A percentile compares a stretch with the other conserved stretches of the same genome.
phyloP scores from a whole-genome alignment of 2,888 invertebrate species.

The Crossocerus cetratus region DNA sequence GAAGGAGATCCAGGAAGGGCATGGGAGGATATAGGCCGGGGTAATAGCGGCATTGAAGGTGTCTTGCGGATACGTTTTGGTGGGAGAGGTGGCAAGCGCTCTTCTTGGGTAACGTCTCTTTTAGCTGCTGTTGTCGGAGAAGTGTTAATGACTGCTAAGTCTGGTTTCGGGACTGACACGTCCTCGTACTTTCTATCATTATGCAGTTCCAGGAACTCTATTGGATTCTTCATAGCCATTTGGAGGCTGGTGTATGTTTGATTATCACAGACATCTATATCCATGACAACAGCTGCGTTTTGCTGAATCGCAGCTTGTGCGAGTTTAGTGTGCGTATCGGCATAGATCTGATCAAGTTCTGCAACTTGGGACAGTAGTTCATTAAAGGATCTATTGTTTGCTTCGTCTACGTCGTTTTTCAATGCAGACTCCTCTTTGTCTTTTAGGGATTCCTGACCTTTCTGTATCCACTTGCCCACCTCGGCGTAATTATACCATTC shows the following conservation, averaged over 20 bases:
- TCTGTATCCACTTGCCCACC: conserved; percentile 70
- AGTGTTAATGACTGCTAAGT: conserved; percentile 61
- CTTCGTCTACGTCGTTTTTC: conserved; percentile 54
- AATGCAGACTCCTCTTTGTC: conserved; percentile 47
- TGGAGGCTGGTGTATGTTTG: conserved; percentile 91
- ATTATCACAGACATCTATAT: conserved; percentile 84
- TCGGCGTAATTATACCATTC: conserved; percentile 71
- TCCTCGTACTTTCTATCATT: conserved; percentile 80
- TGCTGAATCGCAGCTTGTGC: conserved; percentile 63
- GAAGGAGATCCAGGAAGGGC: conserved; percentile 47
- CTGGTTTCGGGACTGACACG: conserved; percentile 78
- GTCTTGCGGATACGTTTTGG: conserved; percentile 83
- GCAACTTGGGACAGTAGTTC: conserved; percentile 88
- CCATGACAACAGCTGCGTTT: conserved; percentile 73
- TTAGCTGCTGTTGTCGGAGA: conserved; percentile 70
- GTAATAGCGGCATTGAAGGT: conserved; percentile 72
- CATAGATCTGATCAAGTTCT: conserved; percentile 89
- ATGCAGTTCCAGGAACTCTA: conserved; percentile 79
- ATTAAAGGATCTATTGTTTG: conserved; percentile 80
- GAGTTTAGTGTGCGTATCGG: conserved; percentile 83
- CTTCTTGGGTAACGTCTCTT: conserved; percentile 78
- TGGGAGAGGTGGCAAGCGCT: conserved; percentile 86
- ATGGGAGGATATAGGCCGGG: conserved; percentile 64
- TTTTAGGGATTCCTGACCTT: conserved; percentile 51
- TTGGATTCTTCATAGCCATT: conserved; percentile 90